Evolutionary conservation across 2,888 invertebrate species (phyloP), one percentile per base, ranked within the genome.

Genomic region (Eristalis pertinax): DNA sequence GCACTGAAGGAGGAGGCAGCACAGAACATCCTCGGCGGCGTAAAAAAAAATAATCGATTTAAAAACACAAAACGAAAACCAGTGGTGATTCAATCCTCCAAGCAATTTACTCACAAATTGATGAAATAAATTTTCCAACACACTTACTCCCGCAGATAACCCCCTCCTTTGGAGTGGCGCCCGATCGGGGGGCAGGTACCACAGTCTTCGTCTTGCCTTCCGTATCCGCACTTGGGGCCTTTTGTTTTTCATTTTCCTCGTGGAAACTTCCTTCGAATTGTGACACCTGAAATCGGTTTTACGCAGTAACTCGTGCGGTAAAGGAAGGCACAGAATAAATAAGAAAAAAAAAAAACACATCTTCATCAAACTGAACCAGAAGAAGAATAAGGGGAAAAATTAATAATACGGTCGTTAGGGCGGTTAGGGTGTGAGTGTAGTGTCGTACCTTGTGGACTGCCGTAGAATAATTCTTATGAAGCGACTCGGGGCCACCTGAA

Each of bases 61-160:
- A 88, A 85, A 81, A 80, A 81, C 65, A 87, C 69, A 72, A 77
- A 85, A 84, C 76, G 76, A 80, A 84, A 80, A 82, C 70, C 88
- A 88, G 88, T 89, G 87, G 89, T 88, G 88, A 89, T 89, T 89
- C 89, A 91, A 91, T 91, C 90, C 92, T 92, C 91, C 90, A 91
- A 92, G 91, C 92, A 92, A 92, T 92, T 92, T 92, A 91, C 91
- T 92, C 91, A 90, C 90, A 92, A 92, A 92, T 92, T 92, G 92
- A 91, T 91, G 92, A 92, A 91, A 92, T 92, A 92, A 91, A 92
- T 92, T 92, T 92, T 92, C 91, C 91, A 90, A 90, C 90, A 91
- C 91, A 91, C 91, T 91, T 91, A 90, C 89, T 91, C 89, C 83
- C 89, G 89, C 89, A 74, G 60, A 82, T 67, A 72, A 76, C 65